phyloP scores from a whole-genome alignment of 2,113 vertebrate genomes.

The Gymnorhina tibicen region DNA sequence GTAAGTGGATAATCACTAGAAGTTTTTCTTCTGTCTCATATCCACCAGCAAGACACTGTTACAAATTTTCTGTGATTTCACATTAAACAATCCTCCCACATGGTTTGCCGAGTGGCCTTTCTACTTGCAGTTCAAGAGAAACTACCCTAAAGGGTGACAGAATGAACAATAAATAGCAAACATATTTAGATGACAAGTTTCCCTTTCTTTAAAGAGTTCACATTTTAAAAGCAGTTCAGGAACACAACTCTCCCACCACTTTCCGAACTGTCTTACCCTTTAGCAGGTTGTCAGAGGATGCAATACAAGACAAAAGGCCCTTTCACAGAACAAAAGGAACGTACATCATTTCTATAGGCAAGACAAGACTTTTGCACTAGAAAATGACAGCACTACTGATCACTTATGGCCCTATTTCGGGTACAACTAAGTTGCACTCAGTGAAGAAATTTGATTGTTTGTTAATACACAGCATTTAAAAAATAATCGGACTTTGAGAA shows the following conservation, averaged over 20 bases:
- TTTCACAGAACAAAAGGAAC: neutral
- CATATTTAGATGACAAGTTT: neutral
- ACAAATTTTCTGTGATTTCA: neutral
- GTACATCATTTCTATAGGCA: neutral
- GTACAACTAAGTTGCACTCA: neutral
- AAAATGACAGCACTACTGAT: neutral
- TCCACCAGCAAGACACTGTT: neutral
- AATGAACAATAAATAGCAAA: neutral
- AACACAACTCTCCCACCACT: neutral
- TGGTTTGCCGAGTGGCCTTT: neutral
- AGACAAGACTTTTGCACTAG: neutral
- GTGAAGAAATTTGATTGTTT: neutral
- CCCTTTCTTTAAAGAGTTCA: neutral
- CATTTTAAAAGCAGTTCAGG: neutral
- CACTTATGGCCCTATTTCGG: neutral
- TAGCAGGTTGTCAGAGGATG: neutral
- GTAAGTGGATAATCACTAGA: neutral
- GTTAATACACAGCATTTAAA: neutral
- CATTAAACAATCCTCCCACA: neutral
- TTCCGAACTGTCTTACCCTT: neutral
- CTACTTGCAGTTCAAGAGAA: neutral
- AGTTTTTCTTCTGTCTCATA: neutral
- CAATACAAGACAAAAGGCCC: neutral
- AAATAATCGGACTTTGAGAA: neutral
- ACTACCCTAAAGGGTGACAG: neutral